Base-by-base conservation (phyloP, 2,888 invertebrate species). In the Salpingus planirostris region DNA sequence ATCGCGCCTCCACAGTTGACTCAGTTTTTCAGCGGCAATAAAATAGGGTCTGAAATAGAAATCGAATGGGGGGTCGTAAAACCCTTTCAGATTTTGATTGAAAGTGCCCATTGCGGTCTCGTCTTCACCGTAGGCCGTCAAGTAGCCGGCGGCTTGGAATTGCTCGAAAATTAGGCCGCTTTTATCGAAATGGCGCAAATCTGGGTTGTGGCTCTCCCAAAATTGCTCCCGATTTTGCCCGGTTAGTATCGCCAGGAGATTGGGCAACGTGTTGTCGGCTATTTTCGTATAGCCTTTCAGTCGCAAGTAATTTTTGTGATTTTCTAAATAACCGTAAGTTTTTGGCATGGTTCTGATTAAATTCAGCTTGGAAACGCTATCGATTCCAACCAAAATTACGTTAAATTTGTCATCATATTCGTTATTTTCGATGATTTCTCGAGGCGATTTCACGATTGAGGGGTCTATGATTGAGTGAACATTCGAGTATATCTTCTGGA, bases 191-290 rank as follows among this genome's bases (percentile, higher is more conserved):
- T 73, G 72, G 56, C 71, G 69, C 29, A 62, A 51, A 34, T 37
- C 69, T n/a, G 71, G 69, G 13, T 65, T 59, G 43, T 72, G 71
- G 27, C 25, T 10, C 3, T 59, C 47, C 15, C 70, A 62, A 8
- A 75, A 62, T 14, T 68, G 52, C 0, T 54, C 27, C 22, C 27
- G 29, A n/a, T 59, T 55, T 42, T 71, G 70, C 2, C 91, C 91
- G 0, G 82, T 78, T 8, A 85, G 66, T 26, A 83, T 70, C 0
- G 89, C 85, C 73, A 90, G 80, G 27, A 92, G 59, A 62, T 93
- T 93, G 0, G 91, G 88, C 53, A 85, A 87, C 0, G 90, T 91
- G 52, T 92, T 91, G 54, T 90, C 91, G 2, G 78, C 88, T 43
- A 85, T 73, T 74, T 85, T 72, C 42, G 70, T 70, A 34, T 59